phyloP scores from a whole-genome alignment of 2,888 invertebrate species.

The Stictocephala bisonia region DNA sequence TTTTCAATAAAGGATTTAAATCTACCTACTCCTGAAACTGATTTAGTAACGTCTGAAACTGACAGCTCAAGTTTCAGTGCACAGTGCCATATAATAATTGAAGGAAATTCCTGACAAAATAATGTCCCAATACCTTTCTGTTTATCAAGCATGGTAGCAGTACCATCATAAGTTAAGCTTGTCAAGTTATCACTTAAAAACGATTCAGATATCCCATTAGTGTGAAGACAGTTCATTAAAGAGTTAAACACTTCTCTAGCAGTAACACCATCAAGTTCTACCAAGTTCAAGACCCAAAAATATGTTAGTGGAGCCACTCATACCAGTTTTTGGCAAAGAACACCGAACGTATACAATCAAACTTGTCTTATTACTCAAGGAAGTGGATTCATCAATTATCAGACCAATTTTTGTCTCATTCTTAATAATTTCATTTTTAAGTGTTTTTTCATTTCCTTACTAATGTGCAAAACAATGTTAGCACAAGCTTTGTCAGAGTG shows the following conservation, averaged over 20 bases:
- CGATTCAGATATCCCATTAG: slow-evolving; percentile 34
- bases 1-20: slow-evolving; percentile 28
- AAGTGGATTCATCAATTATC: slow-evolving; percentile 31
- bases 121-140: slow-evolving; percentile 16
- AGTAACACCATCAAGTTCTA: slow-evolving; percentile 40
- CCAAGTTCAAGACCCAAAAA: slow-evolving; percentile 41
- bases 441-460: slow-evolving; percentile 44
- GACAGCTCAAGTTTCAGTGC: neutral
- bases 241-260: slow-evolving; percentile 29
- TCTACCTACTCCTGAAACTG: neutral
- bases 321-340: slow-evolving; percentile 32
- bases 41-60: neutral
- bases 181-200: slow-evolving; percentile 15
- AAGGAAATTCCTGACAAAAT: neutral
- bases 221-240: slow-evolving; percentile 24
- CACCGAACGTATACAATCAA: slow-evolving; percentile 34
- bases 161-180: slow-evolving; percentile 11
- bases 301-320: slow-evolving; percentile 11
- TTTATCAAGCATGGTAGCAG: slow-evolving; percentile 12
- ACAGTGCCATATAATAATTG: slow-evolving; percentile 12
- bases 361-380: slow-evolving; percentile 30
- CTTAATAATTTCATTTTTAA: neutral
- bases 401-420: slow-evolving; percentile 11
- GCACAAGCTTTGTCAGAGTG: slow-evolving; percentile 43
- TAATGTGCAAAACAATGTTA: slow-evolving; percentile 48